Conservation (phyloP, 2,113 vertebrate species). For the Salvelinus fontinalis region DNA sequence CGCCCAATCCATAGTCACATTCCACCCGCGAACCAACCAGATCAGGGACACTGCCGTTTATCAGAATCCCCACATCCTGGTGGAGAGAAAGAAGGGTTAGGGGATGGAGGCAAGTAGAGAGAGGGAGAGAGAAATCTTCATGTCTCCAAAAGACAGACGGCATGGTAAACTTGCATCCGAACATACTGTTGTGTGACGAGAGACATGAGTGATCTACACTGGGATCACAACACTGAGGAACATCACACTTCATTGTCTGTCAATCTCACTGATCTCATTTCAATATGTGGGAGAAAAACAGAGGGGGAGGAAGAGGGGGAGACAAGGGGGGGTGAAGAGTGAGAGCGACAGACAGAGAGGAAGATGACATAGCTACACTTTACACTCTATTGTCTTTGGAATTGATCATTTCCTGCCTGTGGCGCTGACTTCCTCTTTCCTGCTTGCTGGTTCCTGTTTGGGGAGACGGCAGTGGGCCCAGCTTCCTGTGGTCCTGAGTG, state of each 20-base stretch:
- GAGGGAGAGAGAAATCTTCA: neutral
- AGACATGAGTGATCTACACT: too few relatives aligned
- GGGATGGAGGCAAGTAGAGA: neutral
- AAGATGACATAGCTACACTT: slow-evolving; percentile 27
- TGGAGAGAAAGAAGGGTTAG: slow-evolving; percentile 20
- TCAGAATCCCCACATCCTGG: slow-evolving; percentile 89
- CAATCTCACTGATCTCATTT: too few relatives aligned
- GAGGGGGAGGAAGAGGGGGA: too few relatives aligned
- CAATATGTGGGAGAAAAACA: slow-evolving; percentile 1
- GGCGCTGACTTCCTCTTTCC: slow-evolving; percentile 58
- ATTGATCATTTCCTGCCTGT: slow-evolving; percentile 65
- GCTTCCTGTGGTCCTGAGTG: slow-evolving; percentile 59
- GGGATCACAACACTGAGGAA: too few relatives aligned
- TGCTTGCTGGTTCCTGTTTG: slow-evolving; percentile 77
- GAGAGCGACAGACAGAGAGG: neutral
- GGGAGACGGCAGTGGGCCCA: slow-evolving; percentile 60
- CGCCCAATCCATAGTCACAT: slow-evolving; percentile 84
- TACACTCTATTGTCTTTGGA: slow-evolving; percentile 65
- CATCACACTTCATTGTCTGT: too few relatives aligned
- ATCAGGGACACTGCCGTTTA: slow-evolving; percentile 90
- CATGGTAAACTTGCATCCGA: neutral
- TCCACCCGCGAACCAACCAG: slow-evolving; percentile 83
- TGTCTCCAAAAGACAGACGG: too few relatives aligned
- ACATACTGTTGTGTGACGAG: too few relatives aligned
- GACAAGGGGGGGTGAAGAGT: too few relatives aligned